Conservation (phyloP, 2,797 vertebrate species). For the Argentina silus region DNA sequence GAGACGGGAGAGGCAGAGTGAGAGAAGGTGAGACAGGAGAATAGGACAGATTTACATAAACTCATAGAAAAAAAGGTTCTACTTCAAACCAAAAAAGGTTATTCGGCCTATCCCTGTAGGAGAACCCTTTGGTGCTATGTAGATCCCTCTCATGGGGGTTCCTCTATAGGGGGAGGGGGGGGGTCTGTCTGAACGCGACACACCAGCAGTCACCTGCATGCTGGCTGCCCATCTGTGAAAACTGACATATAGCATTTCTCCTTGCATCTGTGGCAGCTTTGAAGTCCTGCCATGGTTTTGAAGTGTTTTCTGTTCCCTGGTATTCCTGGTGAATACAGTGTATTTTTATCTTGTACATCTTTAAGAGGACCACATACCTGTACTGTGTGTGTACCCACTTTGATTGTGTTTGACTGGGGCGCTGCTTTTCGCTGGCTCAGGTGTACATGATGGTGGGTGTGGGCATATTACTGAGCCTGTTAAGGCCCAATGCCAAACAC, state of each 20-base stretch:
- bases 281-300: conserved; percentile 3
- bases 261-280: conserved; percentile 3
- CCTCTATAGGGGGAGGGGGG: neutral
- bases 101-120: too few species aligned
- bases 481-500: neutral
- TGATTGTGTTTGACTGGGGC: neutral
- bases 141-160: neutral
- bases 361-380: conserved; percentile 1
- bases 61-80: too few species aligned
- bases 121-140: too few species aligned
- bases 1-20: too few species aligned
- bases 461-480: neutral
- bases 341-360: conserved; percentile 6
- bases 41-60: too few species aligned
- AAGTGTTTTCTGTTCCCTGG: conserved; percentile 4
- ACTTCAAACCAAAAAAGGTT: too few species aligned
- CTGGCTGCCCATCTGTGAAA: conserved; percentile 5
- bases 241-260: neutral
- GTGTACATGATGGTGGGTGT: neutral
- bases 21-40: too few species aligned
- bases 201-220: conserved; percentile 6
- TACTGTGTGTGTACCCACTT: neutral
- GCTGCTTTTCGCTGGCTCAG: neutral
- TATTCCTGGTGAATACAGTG: conserved; percentile 2
- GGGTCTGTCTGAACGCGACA: neutral